A percentile compares a stretch with the other conserved stretches of the same genome.
These are phyloP conservation scores for Malaclemys terrapin DNA, from an alignment of 2,113 vertebrate species.

Conservation along the genomic window DNA sequence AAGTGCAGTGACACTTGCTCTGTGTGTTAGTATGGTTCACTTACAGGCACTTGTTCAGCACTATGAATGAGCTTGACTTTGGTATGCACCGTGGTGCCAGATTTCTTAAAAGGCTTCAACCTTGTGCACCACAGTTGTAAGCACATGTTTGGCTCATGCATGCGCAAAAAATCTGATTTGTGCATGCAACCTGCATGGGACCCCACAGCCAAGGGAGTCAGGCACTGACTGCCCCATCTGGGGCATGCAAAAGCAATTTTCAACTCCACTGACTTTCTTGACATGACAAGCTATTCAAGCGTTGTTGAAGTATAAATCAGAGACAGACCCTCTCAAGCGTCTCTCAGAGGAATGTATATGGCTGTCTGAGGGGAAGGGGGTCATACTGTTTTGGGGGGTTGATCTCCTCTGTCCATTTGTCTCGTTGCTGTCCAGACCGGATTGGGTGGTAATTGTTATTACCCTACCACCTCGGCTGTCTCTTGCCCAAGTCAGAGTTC, in stretches of 20 bases:
- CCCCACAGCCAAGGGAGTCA: neutral
- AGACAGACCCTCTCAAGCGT: neutral
- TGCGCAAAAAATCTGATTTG: neutral
- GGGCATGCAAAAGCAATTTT: neutral
- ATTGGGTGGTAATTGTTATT: neutral
- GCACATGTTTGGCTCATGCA: neutral
- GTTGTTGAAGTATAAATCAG: neutral
- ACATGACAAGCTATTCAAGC: neutral
- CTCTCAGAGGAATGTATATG: neutral
- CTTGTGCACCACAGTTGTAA: neutral
- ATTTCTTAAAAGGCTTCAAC: neutral
- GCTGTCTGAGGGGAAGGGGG: neutral
- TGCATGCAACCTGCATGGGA: neutral
- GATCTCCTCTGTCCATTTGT: rapidly evolving
- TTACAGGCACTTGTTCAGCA: neutral
- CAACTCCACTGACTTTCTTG: neutral
- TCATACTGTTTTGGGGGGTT: rapidly evolving
- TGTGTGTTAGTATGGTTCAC: neutral
- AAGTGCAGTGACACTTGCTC: neutral
- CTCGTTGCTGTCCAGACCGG: neutral
- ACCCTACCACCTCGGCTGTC: neutral
- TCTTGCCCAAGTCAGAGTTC: neutral
- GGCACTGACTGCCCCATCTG: neutral
- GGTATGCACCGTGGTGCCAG: neutral
- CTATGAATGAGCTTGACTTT: neutral